Conservation (phyloP, 30 jellyfish, hydroid and myxozoan genomes). For the Chrysaora quinquecirrha region DNA sequence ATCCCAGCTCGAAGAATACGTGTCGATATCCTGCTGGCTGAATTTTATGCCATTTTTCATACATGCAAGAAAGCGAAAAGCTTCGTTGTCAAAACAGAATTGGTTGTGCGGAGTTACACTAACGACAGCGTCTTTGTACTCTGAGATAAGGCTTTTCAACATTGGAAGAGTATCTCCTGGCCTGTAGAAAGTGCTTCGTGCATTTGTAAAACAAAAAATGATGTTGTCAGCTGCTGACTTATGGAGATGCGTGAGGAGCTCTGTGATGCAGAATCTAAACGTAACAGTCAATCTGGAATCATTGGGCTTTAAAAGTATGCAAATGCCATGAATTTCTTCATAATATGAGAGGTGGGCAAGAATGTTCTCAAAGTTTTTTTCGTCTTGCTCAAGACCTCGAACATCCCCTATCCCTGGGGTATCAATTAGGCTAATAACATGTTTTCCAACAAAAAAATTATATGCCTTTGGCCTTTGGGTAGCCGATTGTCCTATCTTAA, state of each 20-base stretch:
- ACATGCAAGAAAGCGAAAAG: constrained; percentile 73
- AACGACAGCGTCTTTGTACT: constrained; percentile 49
- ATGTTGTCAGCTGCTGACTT: constrained; percentile 75
- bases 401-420: constrained; percentile 83
- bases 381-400: constrained; percentile 78
- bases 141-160: constrained; percentile 28
- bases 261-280: constrained; percentile 68
- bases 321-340: constrained; percentile 72
- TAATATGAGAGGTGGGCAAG: constrained; percentile 70
- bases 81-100: constrained; percentile 75
- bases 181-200: constrained; percentile 74
- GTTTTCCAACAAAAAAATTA: constrained; percentile 48
- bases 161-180: constrained; percentile 81
- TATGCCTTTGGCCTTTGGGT: constrained; percentile 76
- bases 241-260: constrained; percentile 70
- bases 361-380: constrained; percentile 65
- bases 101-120: constrained; percentile 38
- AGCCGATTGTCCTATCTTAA: constrained; percentile 71
- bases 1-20: constrained; percentile 76
- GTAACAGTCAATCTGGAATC: constrained; percentile 57
- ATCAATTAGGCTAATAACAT: constrained; percentile 48
- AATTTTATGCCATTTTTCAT: constrained; percentile 41
- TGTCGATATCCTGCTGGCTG: constrained; percentile 43
- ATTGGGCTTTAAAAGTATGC: constrained; percentile 66
- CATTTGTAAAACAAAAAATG: constrained; percentile 73